Percentiles rank a stretch among this genome's conserved stretches.
These are phyloP conservation scores for Melanostoma scalare DNA, from an alignment of 2,888 invertebrate species.

Conservation along the genomic window DNA sequence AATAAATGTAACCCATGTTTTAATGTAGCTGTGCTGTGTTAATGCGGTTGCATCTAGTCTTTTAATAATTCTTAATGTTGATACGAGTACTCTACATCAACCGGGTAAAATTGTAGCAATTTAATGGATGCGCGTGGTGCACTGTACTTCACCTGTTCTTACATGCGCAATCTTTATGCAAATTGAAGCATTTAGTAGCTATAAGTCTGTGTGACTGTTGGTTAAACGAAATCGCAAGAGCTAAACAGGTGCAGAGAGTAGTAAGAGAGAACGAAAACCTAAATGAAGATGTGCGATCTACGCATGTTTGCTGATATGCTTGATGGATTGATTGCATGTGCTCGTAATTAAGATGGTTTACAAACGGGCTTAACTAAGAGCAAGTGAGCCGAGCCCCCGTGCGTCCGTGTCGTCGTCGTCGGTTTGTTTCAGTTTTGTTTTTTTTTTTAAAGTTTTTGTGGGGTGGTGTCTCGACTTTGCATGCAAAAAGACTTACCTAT, in stretches of 20 bases:
- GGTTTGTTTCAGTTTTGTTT: too few relatives aligned
- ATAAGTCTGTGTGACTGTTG: background rate
- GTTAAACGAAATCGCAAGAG: conserved; percentile 21
- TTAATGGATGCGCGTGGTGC: conserved; percentile 41
- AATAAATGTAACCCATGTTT: conserved; percentile 13
- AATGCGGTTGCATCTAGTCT: background rate
- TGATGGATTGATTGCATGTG: conserved; percentile 69
- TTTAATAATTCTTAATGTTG: background rate
- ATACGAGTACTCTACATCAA: background rate
- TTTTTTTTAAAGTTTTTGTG: too few relatives aligned
- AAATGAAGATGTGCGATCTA: conserved; percentile 65
- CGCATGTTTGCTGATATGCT: conserved; percentile 56
- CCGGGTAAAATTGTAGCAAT: conserved; percentile 48
- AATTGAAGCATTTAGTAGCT: conserved; percentile 55
- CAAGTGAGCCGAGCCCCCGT: conserved; percentile 24
- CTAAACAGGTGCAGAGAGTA: conserved; percentile 16
- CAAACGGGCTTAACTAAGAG: conserved; percentile 19
- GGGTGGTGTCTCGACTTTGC: too few relatives aligned
- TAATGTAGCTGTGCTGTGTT: background rate
- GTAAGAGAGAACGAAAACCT: background rate
- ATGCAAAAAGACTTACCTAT: background rate
- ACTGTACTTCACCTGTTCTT: background rate
- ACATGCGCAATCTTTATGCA: conserved; percentile 52
- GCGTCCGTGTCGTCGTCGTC: too few relatives aligned
- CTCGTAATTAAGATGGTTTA: conserved; percentile 53